phyloP scores from a whole-genome alignment of 1,140 invertebrate genomes.

The Chrysopa pallens region DNA sequence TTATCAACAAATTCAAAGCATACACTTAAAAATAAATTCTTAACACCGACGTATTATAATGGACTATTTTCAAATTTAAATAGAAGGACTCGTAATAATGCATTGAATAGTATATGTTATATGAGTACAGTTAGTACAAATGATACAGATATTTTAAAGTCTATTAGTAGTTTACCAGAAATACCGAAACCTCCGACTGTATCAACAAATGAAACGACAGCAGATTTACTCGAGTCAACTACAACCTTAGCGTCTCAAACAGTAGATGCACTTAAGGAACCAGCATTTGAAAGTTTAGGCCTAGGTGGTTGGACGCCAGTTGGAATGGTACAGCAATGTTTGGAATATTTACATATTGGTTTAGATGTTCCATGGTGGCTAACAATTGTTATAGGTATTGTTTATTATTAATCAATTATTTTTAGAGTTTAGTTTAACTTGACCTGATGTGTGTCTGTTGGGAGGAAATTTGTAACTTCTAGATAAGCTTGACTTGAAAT shows the following conservation, averaged over 20 bases:
- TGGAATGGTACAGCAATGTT: conserved; percentile 56
- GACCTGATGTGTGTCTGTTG: conserved; percentile 1
- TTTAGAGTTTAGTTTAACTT: conserved; percentile 2
- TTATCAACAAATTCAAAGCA: no score
- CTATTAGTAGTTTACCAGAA: conserved; percentile 3
- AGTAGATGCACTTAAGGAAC: conserved; percentile 43
- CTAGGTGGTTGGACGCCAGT: conserved; percentile 58
- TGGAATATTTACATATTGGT: conserved; percentile 67
- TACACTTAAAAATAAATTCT: no score
- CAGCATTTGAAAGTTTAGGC: conserved; percentile 59
- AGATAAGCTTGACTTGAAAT: no score
- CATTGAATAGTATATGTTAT: no score
- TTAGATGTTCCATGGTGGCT: conserved; percentile 79
- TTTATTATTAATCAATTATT: not conserved
- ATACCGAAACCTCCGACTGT: conserved; percentile 33
- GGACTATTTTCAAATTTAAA: no score
- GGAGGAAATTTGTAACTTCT: not conserved
- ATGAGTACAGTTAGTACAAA: no score
- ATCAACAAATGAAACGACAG: conserved; percentile 18
- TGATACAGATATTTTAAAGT: no score
- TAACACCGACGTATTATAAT: no score
- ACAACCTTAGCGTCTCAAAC: conserved; percentile 19
- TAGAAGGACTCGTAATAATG: no score
- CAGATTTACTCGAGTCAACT: conserved; percentile 14
- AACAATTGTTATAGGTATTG: conserved; percentile 52